phyloP scores from a whole-genome alignment of 2,113 vertebrate genomes.

The Carlito syrichta region DNA sequence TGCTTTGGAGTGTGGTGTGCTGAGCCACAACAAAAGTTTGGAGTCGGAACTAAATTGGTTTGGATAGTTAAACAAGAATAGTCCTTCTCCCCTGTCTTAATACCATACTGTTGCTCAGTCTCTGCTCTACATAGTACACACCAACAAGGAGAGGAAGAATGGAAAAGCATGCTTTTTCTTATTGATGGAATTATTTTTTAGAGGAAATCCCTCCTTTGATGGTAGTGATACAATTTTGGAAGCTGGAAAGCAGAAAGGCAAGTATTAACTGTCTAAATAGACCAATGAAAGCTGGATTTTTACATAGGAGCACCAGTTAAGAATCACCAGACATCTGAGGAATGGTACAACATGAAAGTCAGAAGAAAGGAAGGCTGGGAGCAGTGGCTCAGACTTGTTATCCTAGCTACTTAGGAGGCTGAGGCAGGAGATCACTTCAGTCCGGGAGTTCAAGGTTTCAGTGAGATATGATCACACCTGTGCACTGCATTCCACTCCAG shows the following conservation, averaged over 20 bases:
- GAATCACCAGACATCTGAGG: not conserved
- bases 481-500: too few species aligned
- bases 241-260: not conserved
- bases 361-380: not conserved
- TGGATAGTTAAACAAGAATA: not conserved
- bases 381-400: not conserved
- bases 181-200: not conserved
- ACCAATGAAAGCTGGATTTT: not conserved
- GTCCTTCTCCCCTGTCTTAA: too few species aligned
- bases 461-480: not conserved
- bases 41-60: not conserved
- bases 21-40: not conserved
- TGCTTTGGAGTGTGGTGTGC: not conserved
- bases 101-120: rapidly evolving
- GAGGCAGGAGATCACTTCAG: not conserved
- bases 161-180: not conserved
- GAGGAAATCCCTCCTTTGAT: not conserved
- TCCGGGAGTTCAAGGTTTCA: not conserved
- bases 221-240: not conserved
- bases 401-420: not conserved
- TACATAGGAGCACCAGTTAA: not conserved
- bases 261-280: not conserved
- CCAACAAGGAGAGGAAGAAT: not conserved
- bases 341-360: not conserved
- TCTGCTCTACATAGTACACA: not conserved